Base-by-base conservation (phyloP, 2,888 invertebrate genomes). In the Agonopterix alstromeriana region DNA sequence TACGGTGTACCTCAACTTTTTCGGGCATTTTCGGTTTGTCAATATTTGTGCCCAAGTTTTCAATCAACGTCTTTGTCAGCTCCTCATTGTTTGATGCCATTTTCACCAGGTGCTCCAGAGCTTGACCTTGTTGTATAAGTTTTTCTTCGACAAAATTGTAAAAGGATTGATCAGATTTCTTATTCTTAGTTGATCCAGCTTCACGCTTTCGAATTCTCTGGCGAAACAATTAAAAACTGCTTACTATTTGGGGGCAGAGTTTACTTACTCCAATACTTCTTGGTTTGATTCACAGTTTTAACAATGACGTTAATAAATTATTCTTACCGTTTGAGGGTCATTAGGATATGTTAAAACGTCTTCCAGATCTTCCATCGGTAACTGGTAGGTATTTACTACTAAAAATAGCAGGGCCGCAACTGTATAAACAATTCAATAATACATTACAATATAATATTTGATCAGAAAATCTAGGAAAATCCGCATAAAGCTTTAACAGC, bases 61-160 rank as follows among this genome's bases (percentile, higher is more conserved):
- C 70, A n/a, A 77, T 57, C 7, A 84, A 53, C 11, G 59, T 55
- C 51, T 71, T 70, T 2, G 63, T 64, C 1, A 74, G 46, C 3
- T 73, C 69, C 51, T 69, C 72, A 42, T 67, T 73, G 0, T 45
- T 51, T 50, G 73, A 58, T 1, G 67, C 60, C 11, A 64, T 48
- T 53, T 61, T 64, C 2, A 78, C 48, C 11, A 86, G 54, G 46
- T 72, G 62, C 45, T 80, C 78, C 48, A 84, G 60, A 0, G 74
- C 76, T 64, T 77, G 75, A 9, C 68, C 67, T 35, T 84, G 81
- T 48, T 80, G 64, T 41, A 70, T 60, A 36, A 83, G 53, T 49
- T 73, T 77, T 4, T 81, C 72, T 56, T 77, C 75, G 10, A 83
- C 54, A 49, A 74, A 77, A 7, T 66, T 56, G 51, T 56, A 14